These are phyloP conservation scores for Platyrinchus mystaceus DNA, from an alignment of 2,797 vertebrate species.

Conservation along the genomic window DNA sequence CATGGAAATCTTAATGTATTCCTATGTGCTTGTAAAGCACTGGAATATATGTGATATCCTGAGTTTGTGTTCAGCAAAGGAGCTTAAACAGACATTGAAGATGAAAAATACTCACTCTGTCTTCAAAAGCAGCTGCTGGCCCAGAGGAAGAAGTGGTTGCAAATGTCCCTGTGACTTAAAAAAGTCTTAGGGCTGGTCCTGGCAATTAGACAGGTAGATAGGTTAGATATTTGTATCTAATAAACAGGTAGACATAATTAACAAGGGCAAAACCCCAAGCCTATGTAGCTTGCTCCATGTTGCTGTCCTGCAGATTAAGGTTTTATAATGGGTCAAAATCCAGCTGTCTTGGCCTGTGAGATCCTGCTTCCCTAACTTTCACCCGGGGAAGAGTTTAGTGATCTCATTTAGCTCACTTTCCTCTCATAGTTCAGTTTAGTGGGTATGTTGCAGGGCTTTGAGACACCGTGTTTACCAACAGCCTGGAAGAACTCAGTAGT, in stretches of 20 bases:
- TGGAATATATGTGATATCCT: neutral
- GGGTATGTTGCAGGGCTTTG: neutral
- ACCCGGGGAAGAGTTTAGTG: neutral
- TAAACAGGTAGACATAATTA: neutral
- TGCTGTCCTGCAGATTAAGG: neutral
- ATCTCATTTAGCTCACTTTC: neutral
- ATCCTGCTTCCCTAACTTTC: neutral
- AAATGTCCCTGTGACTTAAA: neutral
- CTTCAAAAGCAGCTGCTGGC: neutral
- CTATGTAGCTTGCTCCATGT: rapidly evolving
- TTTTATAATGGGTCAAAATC: neutral
- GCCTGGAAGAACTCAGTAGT: neutral
- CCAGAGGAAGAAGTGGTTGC: neutral
- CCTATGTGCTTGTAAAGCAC: neutral
- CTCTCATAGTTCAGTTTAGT: neutral
- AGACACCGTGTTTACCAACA: neutral
- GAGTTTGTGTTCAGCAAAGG: neutral
- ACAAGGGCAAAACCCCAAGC: rapidly evolving
- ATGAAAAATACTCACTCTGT: neutral
- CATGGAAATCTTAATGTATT: neutral
- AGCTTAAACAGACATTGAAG: neutral
- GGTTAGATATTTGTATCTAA: neutral
- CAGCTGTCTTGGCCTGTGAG: rapidly evolving
- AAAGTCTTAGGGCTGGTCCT: neutral
- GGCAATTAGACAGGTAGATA: neutral